Evolutionary conservation across 2,113 vertebrate genomes (phyloP), one percentile per base, ranked within the genome.

Genomic region (Urocitellus parryii): DNA sequence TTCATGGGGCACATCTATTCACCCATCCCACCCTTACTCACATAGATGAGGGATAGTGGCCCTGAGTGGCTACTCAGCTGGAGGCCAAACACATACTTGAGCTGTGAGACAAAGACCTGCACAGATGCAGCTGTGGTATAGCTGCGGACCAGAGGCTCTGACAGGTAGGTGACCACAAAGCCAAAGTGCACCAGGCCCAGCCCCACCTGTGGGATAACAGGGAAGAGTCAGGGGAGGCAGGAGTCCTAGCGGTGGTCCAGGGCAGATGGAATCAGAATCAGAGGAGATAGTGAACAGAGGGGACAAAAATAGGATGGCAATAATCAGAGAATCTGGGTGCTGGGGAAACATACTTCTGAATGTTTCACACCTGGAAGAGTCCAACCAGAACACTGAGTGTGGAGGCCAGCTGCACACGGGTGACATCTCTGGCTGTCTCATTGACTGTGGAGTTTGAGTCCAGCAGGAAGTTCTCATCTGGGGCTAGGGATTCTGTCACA

Each of bases 81-180:
- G 95, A 99, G 97, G 48, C 99, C 99, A 0, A 99, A 99, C 73
- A 99, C 98, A 8, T 99, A 99, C 98, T 99, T 99, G 90, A 99
- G 98, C 98, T 99, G 99, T 0, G 99, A 99, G 77, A 99, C 4
- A 0, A 99, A 98, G 94, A 99, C 99, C 0, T 99, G 99, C 93
- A 99, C 98, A 0, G 99, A 98, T 0, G 99, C 99, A 2, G 98
- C 99, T 0, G 99, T 99, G 80, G 99, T 99, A 93, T 99, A 99
- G 77, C 99, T 99, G 10, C 99, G 98, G 53, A 99, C 99, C 95
- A 99, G 98, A 0, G 99, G 99, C 77, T 99, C 99, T 0, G 99
- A 99, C 83, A 99, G 98, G 96, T 99, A 99, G 39, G 99, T 99
- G 96, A 99, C 99, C 96, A 99, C 99, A 0, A 99, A 99, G 42